phyloP scores from a whole-genome alignment of 2,888 invertebrate genomes.

The Synanthedon formicaeformis region DNA sequence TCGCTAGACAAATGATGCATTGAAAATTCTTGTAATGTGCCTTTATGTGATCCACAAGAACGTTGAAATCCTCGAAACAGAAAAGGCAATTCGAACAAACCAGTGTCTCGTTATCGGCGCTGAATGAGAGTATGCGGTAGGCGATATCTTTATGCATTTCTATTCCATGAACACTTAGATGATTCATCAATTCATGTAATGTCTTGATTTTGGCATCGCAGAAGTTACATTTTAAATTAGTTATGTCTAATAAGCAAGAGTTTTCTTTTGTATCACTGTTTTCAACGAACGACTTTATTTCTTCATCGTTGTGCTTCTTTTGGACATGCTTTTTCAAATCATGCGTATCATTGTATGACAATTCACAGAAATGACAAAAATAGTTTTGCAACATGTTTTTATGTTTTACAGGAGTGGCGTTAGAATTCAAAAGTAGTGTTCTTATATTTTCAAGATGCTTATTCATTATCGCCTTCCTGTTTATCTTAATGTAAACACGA shows the following conservation, averaged over 20 bases:
- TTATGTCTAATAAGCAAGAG: conserved; percentile 42
- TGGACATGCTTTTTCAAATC: conserved; percentile 1
- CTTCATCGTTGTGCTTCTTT: conserved; percentile 4
- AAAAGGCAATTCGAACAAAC: conserved; percentile 23
- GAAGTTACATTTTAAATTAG: conserved; percentile 29
- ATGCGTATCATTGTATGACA: background rate
- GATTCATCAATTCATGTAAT: conserved; percentile 32
- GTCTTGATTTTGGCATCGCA: conserved; percentile 24
- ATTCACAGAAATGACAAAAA: background rate
- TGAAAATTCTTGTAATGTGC: conserved; percentile 2
- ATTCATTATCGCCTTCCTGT: too few species aligned
- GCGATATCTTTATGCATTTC: conserved; percentile 37
- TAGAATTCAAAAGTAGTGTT: too few species aligned
- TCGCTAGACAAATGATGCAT: conserved; percentile 12
- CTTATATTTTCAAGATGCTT: too few species aligned
- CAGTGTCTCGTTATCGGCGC: conserved; percentile 16
- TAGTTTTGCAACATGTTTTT: background rate
- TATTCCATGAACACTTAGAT: conserved; percentile 33
- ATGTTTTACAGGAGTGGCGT: too few species aligned
- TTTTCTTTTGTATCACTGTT: conserved; percentile 27
- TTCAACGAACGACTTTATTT: conserved; percentile 5
- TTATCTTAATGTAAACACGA: too few species aligned
- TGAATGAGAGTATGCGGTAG: conserved; percentile 37
- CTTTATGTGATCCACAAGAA: conserved; percentile 3
- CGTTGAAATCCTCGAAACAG: conserved; percentile 16